These are phyloP conservation scores for Ethmia dodecea DNA, from an alignment of 2,888 invertebrate species.

Conservation along the genomic window DNA sequence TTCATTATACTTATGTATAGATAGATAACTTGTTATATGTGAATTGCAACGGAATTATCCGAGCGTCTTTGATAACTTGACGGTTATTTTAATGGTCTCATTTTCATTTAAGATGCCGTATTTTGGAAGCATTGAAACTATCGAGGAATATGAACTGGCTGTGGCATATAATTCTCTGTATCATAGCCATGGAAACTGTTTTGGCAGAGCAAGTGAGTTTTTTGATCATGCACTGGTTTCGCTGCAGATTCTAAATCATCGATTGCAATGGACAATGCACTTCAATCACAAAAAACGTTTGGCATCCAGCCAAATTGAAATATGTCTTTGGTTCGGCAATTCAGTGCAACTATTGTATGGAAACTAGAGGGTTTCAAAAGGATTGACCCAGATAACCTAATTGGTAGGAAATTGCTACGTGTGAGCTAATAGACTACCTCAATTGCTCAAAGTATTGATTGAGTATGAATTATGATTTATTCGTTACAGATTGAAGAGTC, in stretches of 20 bases:
- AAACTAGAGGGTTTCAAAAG: conserved; percentile 46
- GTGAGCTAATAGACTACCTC: conserved; percentile 39
- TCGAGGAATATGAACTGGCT: conserved; percentile 57
- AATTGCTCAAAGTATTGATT: background rate
- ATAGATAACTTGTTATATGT: too few relatives aligned
- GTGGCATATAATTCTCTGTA: conserved; percentile 38
- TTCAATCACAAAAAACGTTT: conserved; percentile 45
- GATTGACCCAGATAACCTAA: conserved; percentile 57
- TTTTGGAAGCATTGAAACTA: conserved; percentile 30
- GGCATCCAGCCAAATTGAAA: conserved; percentile 59
- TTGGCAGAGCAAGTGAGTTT: conserved; percentile 44
- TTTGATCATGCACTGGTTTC: too few relatives aligned
- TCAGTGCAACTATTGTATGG: conserved; percentile 47
- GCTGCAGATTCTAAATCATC: conserved; percentile 15
- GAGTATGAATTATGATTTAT: too few relatives aligned
- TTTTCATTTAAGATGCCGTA: conserved; percentile 45
- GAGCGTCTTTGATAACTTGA: too few relatives aligned
- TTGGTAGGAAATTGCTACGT: conserved; percentile 41
- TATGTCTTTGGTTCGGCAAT: conserved; percentile 47
- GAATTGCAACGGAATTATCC: too few relatives aligned
- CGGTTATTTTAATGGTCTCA: conserved; percentile 10
- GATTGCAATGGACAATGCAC: conserved; percentile 43
- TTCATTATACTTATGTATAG: too few relatives aligned
- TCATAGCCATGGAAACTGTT: conserved; percentile 40
- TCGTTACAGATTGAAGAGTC: too few relatives aligned